Evolutionary conservation across 1,140 invertebrate species (phyloP), one percentile per base, ranked within the genome.

Genomic region (Octopus sinensis): DNA sequence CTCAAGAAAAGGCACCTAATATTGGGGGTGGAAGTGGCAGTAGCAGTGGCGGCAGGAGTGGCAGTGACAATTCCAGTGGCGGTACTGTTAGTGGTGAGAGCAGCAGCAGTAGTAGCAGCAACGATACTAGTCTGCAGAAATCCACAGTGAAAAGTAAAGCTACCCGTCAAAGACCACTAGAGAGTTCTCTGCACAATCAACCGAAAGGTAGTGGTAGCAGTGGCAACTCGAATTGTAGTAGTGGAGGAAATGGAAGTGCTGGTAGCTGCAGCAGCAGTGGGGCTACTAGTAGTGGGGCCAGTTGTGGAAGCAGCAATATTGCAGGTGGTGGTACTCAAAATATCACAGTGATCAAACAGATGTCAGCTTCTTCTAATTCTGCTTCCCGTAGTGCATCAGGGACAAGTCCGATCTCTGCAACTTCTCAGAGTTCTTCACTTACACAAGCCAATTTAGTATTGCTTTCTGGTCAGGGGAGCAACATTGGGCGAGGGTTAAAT

Each of bases 201-300:
- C 80, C 80, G 54, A 76, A 80, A 80, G 53, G 79, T 53, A 73
- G 76, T 6, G 79, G 78, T 53, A 78, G 82, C 12, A 76, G 80
- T 68, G 82, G 82, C 30, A 81, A 78, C 6, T 80, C 54, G 54
- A 82, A 78, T 43, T 82, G 82, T 53, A 83, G 83, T 76, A 76
- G 77, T 23, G 54, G 78, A n/a, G 85, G 83, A 12, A 84, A 83
- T 68, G 68, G 9, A 73, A 73, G 68, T 73, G 17, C 9, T 17
- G 17, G 17, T 62, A 62, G 56, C 56, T 17, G 9, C 17, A 73
- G 30, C 68, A 73, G 30, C 30, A 53, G 23, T 17, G 17, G 23
- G 23, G 76, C 76, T 30, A 77, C 30, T 6, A 51, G 76, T 13
- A 77, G 30, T 51, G 30, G 76, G 17, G 52, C 52, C 30, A 77